Conservation (phyloP, 2,113 vertebrate genomes). For the Mesembrinibis cayennensis region DNA sequence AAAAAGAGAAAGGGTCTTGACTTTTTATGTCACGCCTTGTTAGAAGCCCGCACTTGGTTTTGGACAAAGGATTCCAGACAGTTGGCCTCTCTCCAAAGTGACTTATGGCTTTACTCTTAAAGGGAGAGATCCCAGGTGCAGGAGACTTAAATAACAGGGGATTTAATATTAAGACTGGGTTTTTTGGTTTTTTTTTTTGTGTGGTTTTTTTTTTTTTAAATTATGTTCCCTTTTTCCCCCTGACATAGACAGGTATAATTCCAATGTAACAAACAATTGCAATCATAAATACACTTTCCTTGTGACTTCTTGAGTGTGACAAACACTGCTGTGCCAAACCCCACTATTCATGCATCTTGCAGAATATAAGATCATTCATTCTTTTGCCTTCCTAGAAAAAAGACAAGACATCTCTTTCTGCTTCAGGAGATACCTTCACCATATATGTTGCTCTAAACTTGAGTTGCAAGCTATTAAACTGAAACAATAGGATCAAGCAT, state of each 20-base stretch:
- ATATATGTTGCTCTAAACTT: background rate
- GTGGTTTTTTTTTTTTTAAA: background rate
- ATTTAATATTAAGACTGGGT: background rate
- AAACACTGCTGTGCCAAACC: background rate
- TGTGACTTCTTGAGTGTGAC: background rate
- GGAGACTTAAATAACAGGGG: background rate
- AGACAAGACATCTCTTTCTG: background rate
- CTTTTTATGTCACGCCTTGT: background rate
- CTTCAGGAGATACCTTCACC: background rate
- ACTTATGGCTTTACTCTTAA: background rate
- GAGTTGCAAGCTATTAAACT: background rate
- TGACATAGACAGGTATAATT: background rate
- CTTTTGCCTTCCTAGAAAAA: background rate
- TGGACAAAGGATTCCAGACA: background rate
- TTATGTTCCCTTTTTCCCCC: background rate
- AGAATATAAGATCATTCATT: background rate
- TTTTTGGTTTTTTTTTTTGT: background rate
- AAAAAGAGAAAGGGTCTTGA: background rate
- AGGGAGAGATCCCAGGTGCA: background rate
- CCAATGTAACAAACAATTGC: background rate
- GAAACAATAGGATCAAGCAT: background rate
- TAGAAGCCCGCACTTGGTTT: background rate
- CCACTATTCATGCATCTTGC: background rate
- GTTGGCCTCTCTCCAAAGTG: background rate
- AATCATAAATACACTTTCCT: background rate